A percentile compares a stretch with the other conserved stretches of the same genome.
Evolutionary conservation across 2,888 invertebrate genomes (phyloP).

Genomic region (Agrypnus murinus): DNA sequence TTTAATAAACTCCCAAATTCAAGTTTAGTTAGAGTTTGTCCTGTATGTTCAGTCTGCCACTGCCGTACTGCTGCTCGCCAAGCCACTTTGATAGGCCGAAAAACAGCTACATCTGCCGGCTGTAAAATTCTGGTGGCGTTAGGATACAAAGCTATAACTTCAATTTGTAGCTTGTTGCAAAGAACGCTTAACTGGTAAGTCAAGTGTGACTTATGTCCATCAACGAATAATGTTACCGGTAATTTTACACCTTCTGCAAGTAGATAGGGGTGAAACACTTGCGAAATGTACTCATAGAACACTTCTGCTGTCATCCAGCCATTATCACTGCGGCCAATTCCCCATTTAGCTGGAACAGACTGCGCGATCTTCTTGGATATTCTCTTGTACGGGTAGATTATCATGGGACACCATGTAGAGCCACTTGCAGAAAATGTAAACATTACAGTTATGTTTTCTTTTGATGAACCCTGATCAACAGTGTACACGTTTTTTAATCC

Average conservation of each 20-base stretch:
- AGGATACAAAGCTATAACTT: conserved; percentile 5
- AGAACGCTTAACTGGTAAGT: no score
- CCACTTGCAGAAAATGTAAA: conserved; percentile 6
- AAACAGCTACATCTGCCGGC: not conserved
- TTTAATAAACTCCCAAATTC: not conserved
- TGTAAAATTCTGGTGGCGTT: no score
- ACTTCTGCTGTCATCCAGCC: conserved; percentile 15
- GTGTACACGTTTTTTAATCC: no score
- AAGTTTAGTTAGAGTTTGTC: not conserved
- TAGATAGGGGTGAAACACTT: no score
- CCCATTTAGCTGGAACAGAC: conserved; percentile 29
- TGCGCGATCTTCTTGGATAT: conserved; percentile 13
- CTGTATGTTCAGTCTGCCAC: no score
- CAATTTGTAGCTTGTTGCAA: conserved; percentile 12
- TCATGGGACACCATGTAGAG: not conserved
- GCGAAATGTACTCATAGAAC: no score
- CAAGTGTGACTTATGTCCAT: no score
- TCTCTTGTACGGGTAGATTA: no score
- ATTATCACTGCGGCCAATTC: conserved; percentile 28
- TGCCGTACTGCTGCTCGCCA: not conserved
- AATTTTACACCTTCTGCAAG: no score
- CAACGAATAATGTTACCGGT: no score
- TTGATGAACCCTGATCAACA: no score
- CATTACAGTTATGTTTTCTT: conserved; percentile 4
- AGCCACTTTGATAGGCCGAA: not conserved